Evolutionary conservation across 2,888 invertebrate species (phyloP).

Genomic region (Himalopsyche anomala): DNA sequence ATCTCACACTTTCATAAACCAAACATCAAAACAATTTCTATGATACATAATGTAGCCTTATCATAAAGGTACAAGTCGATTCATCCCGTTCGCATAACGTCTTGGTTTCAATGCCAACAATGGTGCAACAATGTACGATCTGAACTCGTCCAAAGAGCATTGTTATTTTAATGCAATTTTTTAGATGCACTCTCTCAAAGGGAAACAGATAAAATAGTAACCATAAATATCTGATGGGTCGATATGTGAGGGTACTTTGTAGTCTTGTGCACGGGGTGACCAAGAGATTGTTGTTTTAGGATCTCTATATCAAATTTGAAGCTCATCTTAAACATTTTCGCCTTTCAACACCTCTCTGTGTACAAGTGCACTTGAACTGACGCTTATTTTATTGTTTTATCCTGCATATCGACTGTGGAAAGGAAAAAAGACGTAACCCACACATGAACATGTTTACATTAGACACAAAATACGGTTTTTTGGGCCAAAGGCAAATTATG

Average conservation of each 20-base stretch:
- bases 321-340: no score
- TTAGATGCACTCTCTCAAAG: conserved; percentile 37
- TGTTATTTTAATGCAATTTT: conserved; percentile 41
- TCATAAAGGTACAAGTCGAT: conserved; percentile 55
- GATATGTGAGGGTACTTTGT: conserved; percentile 32
- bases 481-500: no score
- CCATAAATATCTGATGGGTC: conserved; percentile 28
- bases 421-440: no score
- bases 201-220: conserved; percentile 37
- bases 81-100: conserved; percentile 47
- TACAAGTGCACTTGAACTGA: no score
- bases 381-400: no score
- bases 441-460: no score
- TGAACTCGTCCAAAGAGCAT: neutral
- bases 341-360: no score
- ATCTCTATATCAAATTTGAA: no score
- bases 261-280: neutral
- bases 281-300: no score
- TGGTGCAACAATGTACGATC: conserved; percentile 44
- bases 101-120: conserved; percentile 46
- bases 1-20: conserved; percentile 54
- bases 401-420: no score
- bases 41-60: conserved; percentile 11
- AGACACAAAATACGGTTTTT: no score
- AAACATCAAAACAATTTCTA: neutral